Percentiles rank a stretch among this genome's conserved stretches.
phyloP scores from a whole-genome alignment of 2,888 invertebrate species.

The Caradrina kadenii region DNA sequence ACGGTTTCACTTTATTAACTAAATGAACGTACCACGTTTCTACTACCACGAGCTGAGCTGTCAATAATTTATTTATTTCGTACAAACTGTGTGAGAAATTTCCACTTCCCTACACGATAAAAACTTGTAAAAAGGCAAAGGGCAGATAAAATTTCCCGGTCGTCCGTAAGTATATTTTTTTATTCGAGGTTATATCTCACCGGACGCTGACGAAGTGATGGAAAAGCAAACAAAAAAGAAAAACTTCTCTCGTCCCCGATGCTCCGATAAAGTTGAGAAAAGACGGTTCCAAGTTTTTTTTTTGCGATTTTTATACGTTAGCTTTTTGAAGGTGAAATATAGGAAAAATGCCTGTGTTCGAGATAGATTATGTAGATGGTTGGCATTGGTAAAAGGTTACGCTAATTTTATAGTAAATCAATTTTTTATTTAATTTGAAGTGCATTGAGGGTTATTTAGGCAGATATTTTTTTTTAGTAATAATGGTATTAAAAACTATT shows the following conservation, averaged over 20 bases:
- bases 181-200: constrained; percentile 40
- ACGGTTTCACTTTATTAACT: not conserved
- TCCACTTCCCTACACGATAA: not conserved
- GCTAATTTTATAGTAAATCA: constrained; percentile 1
- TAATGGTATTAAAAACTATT: no score
- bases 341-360: constrained; percentile 22
- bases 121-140: constrained; percentile 31
- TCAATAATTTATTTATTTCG: no score
- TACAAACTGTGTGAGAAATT: constrained; percentile 4
- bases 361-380: not conserved
- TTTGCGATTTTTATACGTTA: constrained; percentile 26
- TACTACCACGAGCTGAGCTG: not conserved
- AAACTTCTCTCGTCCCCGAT: constrained; percentile 41
- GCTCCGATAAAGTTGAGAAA: constrained; percentile 54
- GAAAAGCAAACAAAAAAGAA: constrained; percentile 39
- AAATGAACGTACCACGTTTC: not conserved
- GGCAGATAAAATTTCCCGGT: constrained; percentile 29
- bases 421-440: constrained; percentile 18
- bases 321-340: constrained; percentile 39
- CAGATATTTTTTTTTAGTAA: not conserved
- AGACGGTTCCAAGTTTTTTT: constrained; percentile 32
- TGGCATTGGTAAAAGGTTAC: not conserved
- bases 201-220: constrained; percentile 37
- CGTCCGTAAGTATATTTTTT: constrained; percentile 35
- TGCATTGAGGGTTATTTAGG: not conserved